Evolutionary conservation across 2,113 vertebrate species (phyloP), one percentile per base, ranked within the genome.

Genomic region (Hemicordylus capensis): DNA sequence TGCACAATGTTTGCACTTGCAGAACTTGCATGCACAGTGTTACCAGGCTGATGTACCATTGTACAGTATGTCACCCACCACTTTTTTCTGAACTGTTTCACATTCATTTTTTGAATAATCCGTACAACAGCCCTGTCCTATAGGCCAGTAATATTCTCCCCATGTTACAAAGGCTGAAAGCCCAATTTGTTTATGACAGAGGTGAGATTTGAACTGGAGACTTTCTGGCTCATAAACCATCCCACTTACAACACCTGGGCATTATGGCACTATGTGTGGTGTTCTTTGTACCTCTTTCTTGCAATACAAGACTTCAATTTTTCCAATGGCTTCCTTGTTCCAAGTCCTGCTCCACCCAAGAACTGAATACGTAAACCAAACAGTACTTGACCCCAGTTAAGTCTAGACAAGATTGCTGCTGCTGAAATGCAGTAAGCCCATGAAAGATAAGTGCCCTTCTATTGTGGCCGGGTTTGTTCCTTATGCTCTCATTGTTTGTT

Each of bases 381-480:
- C 69, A 84, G 0, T 58, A 85, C 76, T 87, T 96, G 94, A 81
- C 96, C 96, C 96, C 96, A 97, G 94, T 95, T 82, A 97, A 79
- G 31, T 96, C 94, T 34, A 97, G 81, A 73, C 90, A 92, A 1
- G 96, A 92, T 1, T 91, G 92, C 85, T 87, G 88, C 24, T 97
- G 94, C 87, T 96, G 93, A 24, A 89, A 89, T 11, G 85, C 81
- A 39, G 66, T 94, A 0, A 97, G 83, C 0, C 93, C 94, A 9
- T 75, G 90, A 85, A 97, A 97, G 51, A 95, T 87, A 26, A 97
- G 95, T 85, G 78, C 96, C 95, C 20, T 95, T 95, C 95, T 96
- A 96, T 61, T 94, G 95, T 6, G 96, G 96, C 63, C 85, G 93
- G 14, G 88, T 56, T 42, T 94, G 94, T 90, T 91, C 94, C 94